phyloP scores from a whole-genome alignment of 2,113 vertebrate genomes.

The Hirundichthys speculiger region DNA sequence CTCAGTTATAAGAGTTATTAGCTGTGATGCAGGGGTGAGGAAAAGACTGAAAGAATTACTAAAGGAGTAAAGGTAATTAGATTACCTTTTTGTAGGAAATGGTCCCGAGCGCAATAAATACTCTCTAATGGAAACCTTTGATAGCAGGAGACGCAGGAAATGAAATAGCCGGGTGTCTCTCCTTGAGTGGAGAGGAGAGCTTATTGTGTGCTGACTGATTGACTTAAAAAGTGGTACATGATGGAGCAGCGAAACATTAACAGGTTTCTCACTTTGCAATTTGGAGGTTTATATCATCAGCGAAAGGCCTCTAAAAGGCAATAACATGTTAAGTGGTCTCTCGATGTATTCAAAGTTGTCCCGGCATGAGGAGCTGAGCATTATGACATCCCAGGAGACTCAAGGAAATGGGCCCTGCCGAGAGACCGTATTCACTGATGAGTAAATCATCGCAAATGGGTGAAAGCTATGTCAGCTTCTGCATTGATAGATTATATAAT shows the following conservation, averaged over 20 bases:
- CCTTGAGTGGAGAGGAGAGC: conserved; percentile 22
- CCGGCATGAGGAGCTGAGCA: conserved; percentile 32
- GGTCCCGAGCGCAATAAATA: conserved; percentile 32
- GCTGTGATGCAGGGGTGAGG: conserved; percentile 1
- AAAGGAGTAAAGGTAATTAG: conserved; percentile 36
- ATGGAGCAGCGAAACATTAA: conserved; percentile 44
- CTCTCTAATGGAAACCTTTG: conserved; percentile 41
- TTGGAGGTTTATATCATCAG: conserved; percentile 48
- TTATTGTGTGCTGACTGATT: conserved; percentile 50
- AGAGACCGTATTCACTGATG: conserved; percentile 35
- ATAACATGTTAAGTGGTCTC: conserved; percentile 56
- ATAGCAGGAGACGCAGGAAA: conserved; percentile 14
- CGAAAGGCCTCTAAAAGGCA: conserved; percentile 50
- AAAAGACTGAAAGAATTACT: conserved; percentile 10
- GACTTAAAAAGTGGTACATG: conserved; percentile 51
- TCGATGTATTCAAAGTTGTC: conserved; percentile 42
- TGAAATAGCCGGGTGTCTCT: conserved; percentile 13
- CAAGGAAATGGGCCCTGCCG: conserved; percentile 32
- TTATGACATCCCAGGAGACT: conserved; percentile 43
- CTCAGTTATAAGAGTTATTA: too few relatives aligned
- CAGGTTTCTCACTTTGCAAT: conserved; percentile 55
- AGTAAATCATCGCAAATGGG: conserved; percentile 50
- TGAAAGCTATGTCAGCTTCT: conserved; percentile 15
- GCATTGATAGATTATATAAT: conserved; percentile 48
- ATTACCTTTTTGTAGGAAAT: conserved; percentile 40